Percentiles rank a stretch among this genome's conserved stretches.
These are phyloP conservation scores for Odocoileus virginianus DNA, from an alignment of 2,113 vertebrate species.

Conservation along the genomic window DNA sequence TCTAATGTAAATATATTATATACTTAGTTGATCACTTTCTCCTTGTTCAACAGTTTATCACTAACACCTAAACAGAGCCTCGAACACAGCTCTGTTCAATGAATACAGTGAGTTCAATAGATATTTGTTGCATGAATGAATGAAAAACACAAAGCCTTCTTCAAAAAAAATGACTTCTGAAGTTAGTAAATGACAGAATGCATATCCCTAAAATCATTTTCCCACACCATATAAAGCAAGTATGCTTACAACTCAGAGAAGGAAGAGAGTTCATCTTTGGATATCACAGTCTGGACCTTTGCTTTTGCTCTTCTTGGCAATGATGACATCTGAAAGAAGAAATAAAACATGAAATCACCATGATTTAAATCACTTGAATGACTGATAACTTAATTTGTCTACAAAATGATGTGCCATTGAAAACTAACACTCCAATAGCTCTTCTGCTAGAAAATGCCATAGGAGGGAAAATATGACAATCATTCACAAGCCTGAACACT, in stretches of 20 bases:
- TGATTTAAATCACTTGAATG: background rate
- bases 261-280: slow-evolving; percentile 75
- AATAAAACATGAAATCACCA: background rate
- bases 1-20: background rate
- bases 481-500: background rate
- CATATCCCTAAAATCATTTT: slow-evolving; percentile 13
- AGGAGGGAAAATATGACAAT: background rate
- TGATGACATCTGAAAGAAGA: slow-evolving; percentile 79
- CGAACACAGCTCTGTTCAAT: background rate
- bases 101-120: background rate
- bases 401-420: slow-evolving; percentile 17
- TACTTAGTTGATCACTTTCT: background rate
- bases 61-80: background rate
- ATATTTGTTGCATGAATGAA: background rate
- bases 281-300: slow-evolving; percentile 55
- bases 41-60: background rate
- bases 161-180: background rate
- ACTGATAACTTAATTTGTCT: background rate
- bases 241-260: slow-evolving; percentile 78
- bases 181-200: background rate
- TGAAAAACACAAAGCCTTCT: background rate
- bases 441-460: background rate
- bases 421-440: slow-evolving; percentile 1
- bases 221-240: background rate
- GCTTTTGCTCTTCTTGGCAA: slow-evolving; percentile 75